Evolutionary conservation across 2,888 invertebrate species (phyloP).

Genomic region (Protophormia terraenovae): DNA sequence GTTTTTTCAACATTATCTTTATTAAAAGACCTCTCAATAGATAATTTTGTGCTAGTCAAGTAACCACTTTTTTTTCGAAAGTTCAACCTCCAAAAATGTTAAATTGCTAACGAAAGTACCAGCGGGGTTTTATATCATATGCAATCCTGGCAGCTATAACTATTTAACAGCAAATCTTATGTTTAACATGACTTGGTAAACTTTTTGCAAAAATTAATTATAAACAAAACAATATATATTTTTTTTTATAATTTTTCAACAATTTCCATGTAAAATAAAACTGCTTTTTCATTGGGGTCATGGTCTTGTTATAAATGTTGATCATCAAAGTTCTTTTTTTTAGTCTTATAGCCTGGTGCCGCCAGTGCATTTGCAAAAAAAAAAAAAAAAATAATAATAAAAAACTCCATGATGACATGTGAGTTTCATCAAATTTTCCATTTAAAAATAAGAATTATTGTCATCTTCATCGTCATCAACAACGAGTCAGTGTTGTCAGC

Average conservation of each 20-base stretch:
- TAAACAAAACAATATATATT: no score
- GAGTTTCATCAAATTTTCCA: slow-evolving; percentile 56
- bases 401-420: slow-evolving; percentile 57
- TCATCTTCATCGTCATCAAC: not conserved
- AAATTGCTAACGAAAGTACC: no score
- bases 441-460: slow-evolving; percentile 25
- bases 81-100: no score
- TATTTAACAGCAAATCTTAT: not conserved
- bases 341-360: not conserved
- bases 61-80: no score
- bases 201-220: slow-evolving; percentile 31
- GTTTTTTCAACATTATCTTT: no score
- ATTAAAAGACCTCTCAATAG: no score
- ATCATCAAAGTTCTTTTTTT: not conserved
- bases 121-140: no score
- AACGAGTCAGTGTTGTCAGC: no score
- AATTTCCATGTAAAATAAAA: slow-evolving; percentile 50
- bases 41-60: no score
- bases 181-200: slow-evolving; percentile 22
- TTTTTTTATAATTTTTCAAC: not conserved
- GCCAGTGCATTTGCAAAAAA: not conserved
- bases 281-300: slow-evolving; percentile 62
- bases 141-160: slow-evolving; percentile 3
- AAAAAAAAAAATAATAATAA: not conserved
- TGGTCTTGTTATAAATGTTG: slow-evolving; percentile 54